These are phyloP conservation scores for Cetonia aurata DNA, from an alignment of 2,888 invertebrate genomes.

Conservation along the genomic window DNA sequence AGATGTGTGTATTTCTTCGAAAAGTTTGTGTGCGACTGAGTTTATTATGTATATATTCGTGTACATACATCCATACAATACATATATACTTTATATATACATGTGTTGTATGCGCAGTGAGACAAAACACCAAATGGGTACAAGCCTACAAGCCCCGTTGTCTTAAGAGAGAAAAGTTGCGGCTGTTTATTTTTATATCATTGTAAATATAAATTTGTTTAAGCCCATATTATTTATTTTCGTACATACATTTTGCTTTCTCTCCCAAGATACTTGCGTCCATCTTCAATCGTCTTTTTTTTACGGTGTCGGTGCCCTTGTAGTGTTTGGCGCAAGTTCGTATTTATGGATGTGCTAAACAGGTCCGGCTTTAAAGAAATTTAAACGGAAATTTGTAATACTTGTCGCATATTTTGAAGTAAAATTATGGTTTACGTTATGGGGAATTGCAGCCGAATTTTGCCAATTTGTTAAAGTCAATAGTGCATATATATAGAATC, in stretches of 20 bases:
- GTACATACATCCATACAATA: neutral
- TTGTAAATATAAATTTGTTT: conserved; percentile 51
- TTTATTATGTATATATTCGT: conserved; percentile 26
- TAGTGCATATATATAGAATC: too few relatives aligned
- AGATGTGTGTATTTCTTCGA: conserved; percentile 32
- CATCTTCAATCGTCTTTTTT: neutral
- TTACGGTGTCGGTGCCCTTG: conserved; percentile 44
- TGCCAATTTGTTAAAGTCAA: too few relatives aligned
- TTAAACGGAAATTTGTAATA: too few relatives aligned
- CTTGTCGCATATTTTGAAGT: too few relatives aligned
- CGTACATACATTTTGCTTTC: conserved; percentile 31
- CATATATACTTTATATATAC: too few relatives aligned
- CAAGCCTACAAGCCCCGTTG: conserved; percentile 14
- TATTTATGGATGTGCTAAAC: conserved; percentile 19
- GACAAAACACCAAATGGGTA: conserved; percentile 27
- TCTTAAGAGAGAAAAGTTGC: conserved; percentile 42
- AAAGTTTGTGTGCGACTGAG: conserved; percentile 3
- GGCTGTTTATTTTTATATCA: conserved; percentile 51
- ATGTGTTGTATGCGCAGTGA: neutral
- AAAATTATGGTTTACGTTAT: too few relatives aligned
- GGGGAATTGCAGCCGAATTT: too few relatives aligned
- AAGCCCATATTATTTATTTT: conserved; percentile 47
- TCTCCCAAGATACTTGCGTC: neutral
- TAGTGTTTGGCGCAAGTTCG: conserved; percentile 46
- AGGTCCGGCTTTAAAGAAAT: conserved; percentile 2